phyloP scores from a whole-genome alignment of 2,888 invertebrate species.

The Cosmia trapezina region DNA sequence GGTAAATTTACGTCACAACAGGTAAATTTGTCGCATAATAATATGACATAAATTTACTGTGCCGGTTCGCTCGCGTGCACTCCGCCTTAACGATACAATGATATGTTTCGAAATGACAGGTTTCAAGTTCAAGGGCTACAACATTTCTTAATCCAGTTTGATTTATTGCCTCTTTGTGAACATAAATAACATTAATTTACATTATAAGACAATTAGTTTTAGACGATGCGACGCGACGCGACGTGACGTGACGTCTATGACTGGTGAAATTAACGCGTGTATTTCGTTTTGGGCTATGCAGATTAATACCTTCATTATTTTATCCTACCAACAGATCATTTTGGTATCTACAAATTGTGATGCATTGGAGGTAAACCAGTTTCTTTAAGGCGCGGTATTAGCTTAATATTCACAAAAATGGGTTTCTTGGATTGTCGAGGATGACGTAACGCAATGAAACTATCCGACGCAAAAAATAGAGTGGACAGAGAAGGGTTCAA shows the following conservation, averaged over 20 bases:
- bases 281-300: not conserved
- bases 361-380: not conserved
- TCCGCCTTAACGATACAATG: constrained; percentile 40
- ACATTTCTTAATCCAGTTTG: constrained; percentile 55
- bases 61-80: constrained; percentile 19
- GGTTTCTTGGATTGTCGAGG: too few species aligned
- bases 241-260: constrained; percentile 1
- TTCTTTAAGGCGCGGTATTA: too few species aligned
- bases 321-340: not conserved
- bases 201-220: constrained; percentile 42
- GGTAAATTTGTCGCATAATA: not conserved
- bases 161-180: constrained; percentile 45
- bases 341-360: not conserved
- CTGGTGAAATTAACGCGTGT: constrained; percentile 11
- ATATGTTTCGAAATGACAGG: constrained; percentile 33
- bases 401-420: too few species aligned
- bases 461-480: too few species aligned
- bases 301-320: not conserved
- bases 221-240: constrained; percentile 6
- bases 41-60: constrained; percentile 14
- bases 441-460: too few species aligned
- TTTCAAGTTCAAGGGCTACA: constrained; percentile 59
- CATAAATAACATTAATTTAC: constrained; percentile 44
- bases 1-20: constrained; percentile 21
- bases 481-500: too few species aligned